phyloP scores from a whole-genome alignment of 2,113 vertebrate genomes.

The Diphyllodes magnificus region DNA sequence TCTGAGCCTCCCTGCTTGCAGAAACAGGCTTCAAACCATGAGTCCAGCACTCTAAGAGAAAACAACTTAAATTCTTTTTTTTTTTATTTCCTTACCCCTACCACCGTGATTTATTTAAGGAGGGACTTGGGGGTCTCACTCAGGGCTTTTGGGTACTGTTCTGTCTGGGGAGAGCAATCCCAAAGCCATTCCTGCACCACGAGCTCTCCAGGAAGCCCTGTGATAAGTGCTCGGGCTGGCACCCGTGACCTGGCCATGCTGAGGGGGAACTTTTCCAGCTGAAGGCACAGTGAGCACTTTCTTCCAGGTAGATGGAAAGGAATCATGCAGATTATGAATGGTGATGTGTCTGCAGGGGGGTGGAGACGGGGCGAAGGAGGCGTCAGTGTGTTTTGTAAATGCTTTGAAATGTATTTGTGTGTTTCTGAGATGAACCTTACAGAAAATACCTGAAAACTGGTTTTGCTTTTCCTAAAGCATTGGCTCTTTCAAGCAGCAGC shows the following conservation, averaged over 20 bases:
- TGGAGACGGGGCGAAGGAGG: not conserved
- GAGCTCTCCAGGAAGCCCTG: not conserved
- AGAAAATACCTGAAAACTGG: conserved; percentile 70
- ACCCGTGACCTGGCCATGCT: accelerated
- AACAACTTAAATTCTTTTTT: not conserved
- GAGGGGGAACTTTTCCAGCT: not conserved
- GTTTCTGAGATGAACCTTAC: conserved; percentile 51
- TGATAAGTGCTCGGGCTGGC: not conserved
- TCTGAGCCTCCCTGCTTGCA: not conserved
- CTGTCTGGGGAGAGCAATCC: not conserved
- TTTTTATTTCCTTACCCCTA: not conserved
- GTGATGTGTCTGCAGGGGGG: not conserved
- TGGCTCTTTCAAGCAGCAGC: conserved; percentile 45
- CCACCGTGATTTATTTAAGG: not conserved
- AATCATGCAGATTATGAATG: conserved; percentile 30
- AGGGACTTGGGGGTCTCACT: not conserved
- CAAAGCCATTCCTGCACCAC: not conserved
- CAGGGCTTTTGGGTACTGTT: not conserved
- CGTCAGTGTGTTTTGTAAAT: conserved; percentile 29
- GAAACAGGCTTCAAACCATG: not conserved
- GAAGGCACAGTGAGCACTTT: conserved; percentile 19
- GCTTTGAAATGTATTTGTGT: conserved; percentile 66
- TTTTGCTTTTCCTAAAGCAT: conserved; percentile 59
- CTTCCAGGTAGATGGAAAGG: conserved; percentile 38
- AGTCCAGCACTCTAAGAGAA: not conserved